phyloP scores from a whole-genome alignment of 2,888 invertebrate species.

The Lampropteryx suffumata region DNA sequence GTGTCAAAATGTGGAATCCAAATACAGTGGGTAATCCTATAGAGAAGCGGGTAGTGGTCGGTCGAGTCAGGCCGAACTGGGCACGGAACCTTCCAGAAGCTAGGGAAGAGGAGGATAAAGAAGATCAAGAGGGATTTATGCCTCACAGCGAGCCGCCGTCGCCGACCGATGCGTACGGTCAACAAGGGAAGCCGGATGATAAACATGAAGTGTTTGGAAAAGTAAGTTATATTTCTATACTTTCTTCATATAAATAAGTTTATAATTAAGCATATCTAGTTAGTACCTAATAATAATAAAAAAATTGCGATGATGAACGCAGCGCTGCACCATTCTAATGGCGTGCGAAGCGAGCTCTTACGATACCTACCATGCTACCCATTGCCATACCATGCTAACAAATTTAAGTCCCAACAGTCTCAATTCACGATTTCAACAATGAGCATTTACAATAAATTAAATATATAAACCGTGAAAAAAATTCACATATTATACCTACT shows the following conservation, averaged over 20 bases:
- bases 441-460: too few species aligned
- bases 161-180: constrained; percentile 70
- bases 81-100: constrained; percentile 77
- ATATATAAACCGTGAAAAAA: too few species aligned
- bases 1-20: constrained; percentile 71
- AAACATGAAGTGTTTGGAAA: constrained; percentile 83
- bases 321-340: too few species aligned
- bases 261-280: too few species aligned
- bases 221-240: constrained; percentile 68
- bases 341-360: too few species aligned
- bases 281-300: too few species aligned
- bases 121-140: constrained; percentile 64
- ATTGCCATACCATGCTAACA: too few species aligned
- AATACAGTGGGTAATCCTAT: constrained; percentile 77
- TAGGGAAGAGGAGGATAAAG: constrained; percentile 72
- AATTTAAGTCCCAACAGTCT: too few species aligned
- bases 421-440: too few species aligned
- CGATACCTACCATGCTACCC: too few species aligned
- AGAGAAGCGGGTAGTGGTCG: constrained; percentile 84
- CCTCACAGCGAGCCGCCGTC: constrained; percentile 75
- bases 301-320: too few species aligned
- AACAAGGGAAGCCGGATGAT: constrained; percentile 71
- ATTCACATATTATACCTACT: neutral
- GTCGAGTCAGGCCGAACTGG: constrained; percentile 80
- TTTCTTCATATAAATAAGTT: neutral